A percentile compares a stretch with the other conserved stretches of the same genome.
Conservation (phyloP, 2,113 vertebrate genomes). For the Thamnaconus septentrionalis region DNA sequence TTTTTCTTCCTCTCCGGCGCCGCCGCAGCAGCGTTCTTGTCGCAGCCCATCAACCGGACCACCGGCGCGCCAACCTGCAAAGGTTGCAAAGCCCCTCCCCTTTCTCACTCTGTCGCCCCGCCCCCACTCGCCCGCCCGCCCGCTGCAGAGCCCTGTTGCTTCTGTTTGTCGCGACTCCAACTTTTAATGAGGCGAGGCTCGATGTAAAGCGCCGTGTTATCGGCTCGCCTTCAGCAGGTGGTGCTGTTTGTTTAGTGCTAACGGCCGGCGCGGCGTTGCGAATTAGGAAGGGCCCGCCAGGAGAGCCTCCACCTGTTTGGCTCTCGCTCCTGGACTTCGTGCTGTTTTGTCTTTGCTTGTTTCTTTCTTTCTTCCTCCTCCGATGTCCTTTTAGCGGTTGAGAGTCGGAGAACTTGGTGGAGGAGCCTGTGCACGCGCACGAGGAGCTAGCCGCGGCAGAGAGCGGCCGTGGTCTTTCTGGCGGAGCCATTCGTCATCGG, state of each 20-base stretch:
- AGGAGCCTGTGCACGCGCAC: slow-evolving; percentile 48
- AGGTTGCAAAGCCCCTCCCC: slow-evolving; percentile 8
- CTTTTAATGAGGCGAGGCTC: slow-evolving; percentile 69
- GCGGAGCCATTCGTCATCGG: slow-evolving; percentile 60
- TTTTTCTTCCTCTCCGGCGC: slow-evolving; percentile 30
- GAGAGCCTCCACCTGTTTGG: slow-evolving; percentile 6
- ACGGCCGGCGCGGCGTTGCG: slow-evolving; percentile 35
- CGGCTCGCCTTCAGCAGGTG: slow-evolving; percentile 42
- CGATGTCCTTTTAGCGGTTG: slow-evolving; percentile 48
- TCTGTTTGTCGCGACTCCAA: slow-evolving; percentile 57
- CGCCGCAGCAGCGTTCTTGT: slow-evolving; percentile 64
- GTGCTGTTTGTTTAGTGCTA: slow-evolving; percentile 54
- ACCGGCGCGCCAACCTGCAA: no score
- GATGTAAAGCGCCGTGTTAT: slow-evolving; percentile 33
- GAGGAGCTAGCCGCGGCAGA: slow-evolving; percentile 60
- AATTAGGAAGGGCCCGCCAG: background rate
- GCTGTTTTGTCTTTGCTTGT: slow-evolving; percentile 22
- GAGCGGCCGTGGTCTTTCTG: slow-evolving; percentile 67
- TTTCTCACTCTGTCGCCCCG: slow-evolving; percentile 15
- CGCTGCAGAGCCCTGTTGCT: slow-evolving; percentile 67
- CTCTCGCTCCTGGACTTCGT: slow-evolving; percentile 19
- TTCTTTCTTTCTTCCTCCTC: slow-evolving; percentile 15
- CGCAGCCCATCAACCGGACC: background rate
- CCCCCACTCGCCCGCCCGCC: slow-evolving; percentile 26
- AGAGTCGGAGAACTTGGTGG: no score